Percentiles rank a stretch among this genome's conserved stretches.
phyloP scores from a whole-genome alignment of 2,888 invertebrate genomes.

The Trypoxylon attenuatum region DNA sequence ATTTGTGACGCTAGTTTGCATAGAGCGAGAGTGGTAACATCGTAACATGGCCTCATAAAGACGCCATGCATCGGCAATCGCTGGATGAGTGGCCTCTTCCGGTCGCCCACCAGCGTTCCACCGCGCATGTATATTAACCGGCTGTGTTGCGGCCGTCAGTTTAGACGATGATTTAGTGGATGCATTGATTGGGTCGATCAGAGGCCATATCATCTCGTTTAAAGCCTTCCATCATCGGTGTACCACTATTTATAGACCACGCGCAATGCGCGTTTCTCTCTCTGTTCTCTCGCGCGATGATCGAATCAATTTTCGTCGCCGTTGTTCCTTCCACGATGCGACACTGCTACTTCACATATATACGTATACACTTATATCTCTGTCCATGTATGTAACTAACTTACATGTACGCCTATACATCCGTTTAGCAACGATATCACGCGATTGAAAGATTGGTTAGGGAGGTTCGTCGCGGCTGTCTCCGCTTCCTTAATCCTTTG shows the following conservation, averaged over 20 bases:
- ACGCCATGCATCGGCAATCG: slow-evolving; percentile 71
- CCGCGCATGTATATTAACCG: slow-evolving; percentile 62
- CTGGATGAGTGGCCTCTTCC: slow-evolving; percentile 73
- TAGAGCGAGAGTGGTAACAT: slow-evolving; percentile 37
- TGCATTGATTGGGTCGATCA: slow-evolving; percentile 74
- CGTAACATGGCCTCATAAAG: slow-evolving; percentile 66
- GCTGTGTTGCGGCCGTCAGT: slow-evolving; percentile 70
- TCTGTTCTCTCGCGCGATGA: slow-evolving; percentile 55
- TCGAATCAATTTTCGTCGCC: slow-evolving; percentile 69
- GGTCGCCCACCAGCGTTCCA: slow-evolving; percentile 69
- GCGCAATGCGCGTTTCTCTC: slow-evolving; percentile 27
- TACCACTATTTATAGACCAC: slow-evolving; percentile 71
- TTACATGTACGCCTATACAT: slow-evolving; percentile 12
- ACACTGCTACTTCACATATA: background rate
- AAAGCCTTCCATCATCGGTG: slow-evolving; percentile 71
- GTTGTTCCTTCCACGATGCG: slow-evolving; percentile 34
- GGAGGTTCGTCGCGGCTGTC: slow-evolving; percentile 43
- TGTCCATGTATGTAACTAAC: no score
- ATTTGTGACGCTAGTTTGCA: slow-evolving; percentile 24
- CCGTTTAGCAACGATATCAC: slow-evolving; percentile 34
- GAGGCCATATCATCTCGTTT: slow-evolving; percentile 73
- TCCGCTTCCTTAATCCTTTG: slow-evolving; percentile 21
- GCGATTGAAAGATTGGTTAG: slow-evolving; percentile 63
- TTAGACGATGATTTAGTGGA: slow-evolving; percentile 75
- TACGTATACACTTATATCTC: no score